A percentile compares a stretch with the other conserved stretches of the same genome.
These are phyloP conservation scores for Gisinianus flammeolus DNA, from an alignment of 2,888 invertebrate species.

Conservation along the genomic window DNA sequence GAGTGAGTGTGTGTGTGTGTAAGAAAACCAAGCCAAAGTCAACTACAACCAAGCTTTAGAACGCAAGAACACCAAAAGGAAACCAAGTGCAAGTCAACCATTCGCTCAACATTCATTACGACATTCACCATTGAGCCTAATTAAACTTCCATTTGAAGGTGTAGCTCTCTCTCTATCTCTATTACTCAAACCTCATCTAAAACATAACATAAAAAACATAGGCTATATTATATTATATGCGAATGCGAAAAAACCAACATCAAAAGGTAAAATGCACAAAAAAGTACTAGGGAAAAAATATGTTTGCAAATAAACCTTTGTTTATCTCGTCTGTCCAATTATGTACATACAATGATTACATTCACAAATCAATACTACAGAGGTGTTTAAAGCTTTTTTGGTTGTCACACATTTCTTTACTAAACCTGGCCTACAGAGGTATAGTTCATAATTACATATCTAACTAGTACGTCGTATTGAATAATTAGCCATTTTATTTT, in stretches of 20 bases:
- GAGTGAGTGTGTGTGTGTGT: not conserved
- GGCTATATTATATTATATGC: too few species aligned
- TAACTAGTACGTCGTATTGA: too few species aligned
- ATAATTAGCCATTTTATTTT: too few species aligned
- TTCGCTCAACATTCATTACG: slow-evolving; percentile 36
- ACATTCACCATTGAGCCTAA: slow-evolving; percentile 38
- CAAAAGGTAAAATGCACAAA: not conserved
- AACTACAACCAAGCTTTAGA: not conserved
- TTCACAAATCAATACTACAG: too few species aligned
- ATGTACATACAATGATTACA: not conserved
- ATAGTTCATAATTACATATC: too few species aligned
- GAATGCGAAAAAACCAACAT: not conserved
- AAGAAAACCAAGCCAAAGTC: slow-evolving; percentile 10
- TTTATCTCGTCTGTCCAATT: slow-evolving; percentile 1
- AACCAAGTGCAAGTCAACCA: slow-evolving; percentile 33
- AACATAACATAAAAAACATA: not conserved
- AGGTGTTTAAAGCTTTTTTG: too few species aligned
- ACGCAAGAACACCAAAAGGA: not conserved
- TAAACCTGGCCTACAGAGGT: too few species aligned
- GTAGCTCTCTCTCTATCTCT: not conserved
- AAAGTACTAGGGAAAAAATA: not conserved
- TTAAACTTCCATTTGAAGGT: slow-evolving; percentile 38
- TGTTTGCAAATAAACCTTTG: slow-evolving; percentile 1
- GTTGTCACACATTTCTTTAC: too few species aligned
- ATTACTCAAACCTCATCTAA: not conserved